Base-by-base conservation (phyloP, 2,113 vertebrate genomes). In the Merops nubicus region DNA sequence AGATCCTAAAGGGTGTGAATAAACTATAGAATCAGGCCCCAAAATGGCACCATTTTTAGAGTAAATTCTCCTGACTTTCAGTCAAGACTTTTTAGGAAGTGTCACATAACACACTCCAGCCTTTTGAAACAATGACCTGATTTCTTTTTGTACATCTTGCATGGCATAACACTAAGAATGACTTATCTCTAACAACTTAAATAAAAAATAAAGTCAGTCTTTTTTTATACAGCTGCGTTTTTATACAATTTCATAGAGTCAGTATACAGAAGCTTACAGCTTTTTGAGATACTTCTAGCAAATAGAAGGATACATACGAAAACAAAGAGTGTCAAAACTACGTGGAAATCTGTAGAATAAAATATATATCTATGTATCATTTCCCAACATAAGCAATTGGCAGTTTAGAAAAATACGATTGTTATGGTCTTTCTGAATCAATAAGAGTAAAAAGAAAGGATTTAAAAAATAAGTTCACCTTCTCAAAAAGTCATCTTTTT, bases 331-430 rank as follows among this genome's bases (percentile, higher is more conserved):
- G 92, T 91, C 60, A 78, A 96, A 96, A 89, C 75, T 86, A 93
- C 62, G 45, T 50, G 33, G 20, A 67, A 74, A 87, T 97, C 95
- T 95, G 91, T 97, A 97, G 95, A 95, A 91, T 95, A 98, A 98
- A 94, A 97, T 97, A 98, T 95, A 98, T 93, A 79, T 91, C 59
- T 88, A 57, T 96, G 38, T 96, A 96, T 95, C 70, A 96, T 89
- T 98, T 97, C 57, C 60, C 78, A 94, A 94, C 63, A 83, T 45
- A 96, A 96, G 94, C 81, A 91, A 85, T 53, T 62, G 65, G 70
- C 79, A 64, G 59, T 95, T 94, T 96, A 96, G 95, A 97, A 96
- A 96, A 96, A 96, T 94, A 97, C 12, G 83, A 88, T 81, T 81
- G 67, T 94, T 96, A 94, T 70, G 93, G 95, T 96, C 38, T 73